phyloP scores from a whole-genome alignment of 2,113 vertebrate genomes.

The Oophaga pumilio region DNA sequence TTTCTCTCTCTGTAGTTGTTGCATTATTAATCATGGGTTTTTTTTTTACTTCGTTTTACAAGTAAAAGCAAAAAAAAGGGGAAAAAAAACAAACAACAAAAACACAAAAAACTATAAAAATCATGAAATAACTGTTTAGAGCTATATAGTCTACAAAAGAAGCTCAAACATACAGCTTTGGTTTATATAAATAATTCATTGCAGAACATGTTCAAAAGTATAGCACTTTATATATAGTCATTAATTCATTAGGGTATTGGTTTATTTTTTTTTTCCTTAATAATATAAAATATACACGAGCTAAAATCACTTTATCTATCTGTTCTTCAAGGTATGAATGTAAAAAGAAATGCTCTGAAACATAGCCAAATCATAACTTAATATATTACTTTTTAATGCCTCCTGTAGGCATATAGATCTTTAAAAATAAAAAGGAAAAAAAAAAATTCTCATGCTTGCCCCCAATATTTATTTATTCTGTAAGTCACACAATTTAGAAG shows the following conservation, averaged over 20 bases:
- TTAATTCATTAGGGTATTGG: conserved; percentile 87
- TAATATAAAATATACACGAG: conserved; percentile 87
- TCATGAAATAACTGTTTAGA: conserved; percentile 83
- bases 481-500: conserved; percentile 61
- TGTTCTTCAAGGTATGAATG: conserved; percentile 76
- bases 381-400: conserved; percentile 85
- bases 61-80: conserved; percentile 79
- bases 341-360: conserved; percentile 80
- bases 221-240: conserved; percentile 87
- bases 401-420: conserved; percentile 75
- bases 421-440: conserved; percentile 63
- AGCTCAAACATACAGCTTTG: conserved; percentile 83
- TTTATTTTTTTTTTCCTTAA: conserved; percentile 67
- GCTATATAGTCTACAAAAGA: conserved; percentile 84
- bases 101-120: conserved; percentile 68
- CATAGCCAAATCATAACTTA: conserved; percentile 85
- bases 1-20: conserved; percentile 83
- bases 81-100: conserved; percentile 70
- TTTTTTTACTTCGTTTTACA: conserved; percentile 81
- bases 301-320: conserved; percentile 78
- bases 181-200: conserved; percentile 97
- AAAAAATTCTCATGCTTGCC: conserved; percentile 75
- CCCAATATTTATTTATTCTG: neutral
- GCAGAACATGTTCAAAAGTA: conserved; percentile 90
- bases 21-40: conserved; percentile 71